Base-by-base conservation (phyloP, 2,113 vertebrate species). In the Rhinolophus sinicus region DNA sequence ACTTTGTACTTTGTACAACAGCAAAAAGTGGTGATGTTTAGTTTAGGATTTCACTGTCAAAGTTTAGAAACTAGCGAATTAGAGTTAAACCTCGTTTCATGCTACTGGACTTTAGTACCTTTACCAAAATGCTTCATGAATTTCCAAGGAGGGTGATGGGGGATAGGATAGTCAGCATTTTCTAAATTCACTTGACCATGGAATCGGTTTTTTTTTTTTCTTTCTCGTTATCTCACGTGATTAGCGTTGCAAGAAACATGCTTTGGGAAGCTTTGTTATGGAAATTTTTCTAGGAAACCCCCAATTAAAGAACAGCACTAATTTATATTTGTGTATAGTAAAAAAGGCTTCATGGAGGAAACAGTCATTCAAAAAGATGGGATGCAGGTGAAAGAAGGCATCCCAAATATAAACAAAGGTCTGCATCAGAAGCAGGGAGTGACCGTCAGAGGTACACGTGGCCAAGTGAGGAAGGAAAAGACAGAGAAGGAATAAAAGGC, bases 71-170 rank as follows among this genome's bases (percentile, higher is more conserved):
- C 52, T 83, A 56, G 24, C 19, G 58, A 88, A 75, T 92, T 92
- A 81, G 67, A 64, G 28, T 77, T 73, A 95, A 78, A 92, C 38
- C 64, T 60, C 52, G 15, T 88, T 92, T 92, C 21, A 30, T 72
- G 77, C 38, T 78, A 24, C 8, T n/a, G 47, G 21, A 67, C 54
- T 77, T 50, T 87, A 84, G n/a, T 77, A 26, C 16, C 65, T 65
- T 81, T 80, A 81, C 75, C 67, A 91, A 85, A 81, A 67, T 67
- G 52, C 24, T 82, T 83, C 33, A 58, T 72, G 56, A 89, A 52
- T 92, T 88, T 83, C 77, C 3, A 12, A 4, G 70, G 35, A 22
- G 19, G 2, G 10, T 44, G 47, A 11, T 50, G 47, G 15, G 18
- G 12, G 52, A 56, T 62, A 76, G 52, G 11, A 67, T 88, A 70